Percentiles rank a stretch among this genome's conserved stretches.
Conservation (phyloP, 2,797 vertebrate species). For the Rhinichthys osculus region DNA sequence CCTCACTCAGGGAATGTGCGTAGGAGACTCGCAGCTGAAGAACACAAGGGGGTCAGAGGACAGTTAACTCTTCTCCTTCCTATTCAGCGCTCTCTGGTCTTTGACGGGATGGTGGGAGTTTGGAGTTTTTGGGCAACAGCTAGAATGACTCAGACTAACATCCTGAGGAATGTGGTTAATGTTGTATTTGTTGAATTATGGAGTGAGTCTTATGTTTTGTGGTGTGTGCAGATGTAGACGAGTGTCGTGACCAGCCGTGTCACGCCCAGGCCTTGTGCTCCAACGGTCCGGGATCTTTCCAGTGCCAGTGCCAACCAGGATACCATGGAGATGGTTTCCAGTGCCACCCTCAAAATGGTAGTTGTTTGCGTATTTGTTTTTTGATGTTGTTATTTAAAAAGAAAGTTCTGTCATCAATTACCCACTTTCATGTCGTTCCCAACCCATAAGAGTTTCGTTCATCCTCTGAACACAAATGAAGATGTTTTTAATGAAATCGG, state of each 20-base stretch:
- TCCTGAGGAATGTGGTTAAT: background rate
- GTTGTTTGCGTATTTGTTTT: background rate
- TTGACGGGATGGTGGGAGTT: background rate
- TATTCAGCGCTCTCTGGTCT: background rate
- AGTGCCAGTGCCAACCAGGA: constrained; percentile 82
- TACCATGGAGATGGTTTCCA: constrained; percentile 85
- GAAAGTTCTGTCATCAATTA: background rate
- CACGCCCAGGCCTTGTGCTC: constrained; percentile 81
- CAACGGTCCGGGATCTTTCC: constrained; percentile 85
- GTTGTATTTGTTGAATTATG: background rate
- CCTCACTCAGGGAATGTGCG: constrained; percentile 63
- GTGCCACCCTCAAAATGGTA: constrained; percentile 79
- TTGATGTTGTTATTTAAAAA: background rate
- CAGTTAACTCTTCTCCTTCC: constrained; percentile 56
- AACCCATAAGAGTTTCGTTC: background rate
- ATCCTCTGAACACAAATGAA: background rate
- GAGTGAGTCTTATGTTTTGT: constrained; percentile 11
- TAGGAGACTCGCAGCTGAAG: constrained; percentile 64
- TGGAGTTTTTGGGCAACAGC: background rate
- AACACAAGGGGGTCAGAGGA: constrained; percentile 50
- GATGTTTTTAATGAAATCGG: background rate
- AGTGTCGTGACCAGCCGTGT: constrained; percentile 85
- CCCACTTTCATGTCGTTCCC: background rate
- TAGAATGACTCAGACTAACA: constrained; percentile 22
- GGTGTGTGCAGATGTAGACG: constrained; percentile 82